Base-by-base conservation (phyloP, 2,888 invertebrate species). In the Epicampocera succincta region DNA sequence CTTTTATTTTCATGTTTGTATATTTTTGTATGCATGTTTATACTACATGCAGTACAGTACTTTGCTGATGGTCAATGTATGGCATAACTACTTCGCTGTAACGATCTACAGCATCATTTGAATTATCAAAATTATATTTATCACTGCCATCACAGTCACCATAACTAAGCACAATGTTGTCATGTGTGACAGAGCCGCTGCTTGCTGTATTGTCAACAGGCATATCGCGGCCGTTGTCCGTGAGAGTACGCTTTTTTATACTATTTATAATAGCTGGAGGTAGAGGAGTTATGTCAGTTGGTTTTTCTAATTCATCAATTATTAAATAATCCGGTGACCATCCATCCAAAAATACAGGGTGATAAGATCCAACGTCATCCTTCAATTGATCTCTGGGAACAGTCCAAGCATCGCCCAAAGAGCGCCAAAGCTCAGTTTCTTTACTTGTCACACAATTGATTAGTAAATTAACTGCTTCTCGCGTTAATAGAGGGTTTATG, bases 371-470 rank as follows among this genome's bases (percentile, higher is more conserved):
- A 38, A 98, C 96, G 85, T 96, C 96, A 5, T 95, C 95, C 90
- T 97, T 96, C 98, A 98, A 99, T 88, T 98, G 97, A 88, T 99
- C 98, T 83, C 97, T 94, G n/a, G 98, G 96, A 68, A 96, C 93
- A 78, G 96, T 94, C 99, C 99, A 99, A 44, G 98, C 96, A 87
- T 98, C 98, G 4, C 99, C 99, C 33, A 99, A 92, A 0, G 98
- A 97, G 90, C 98, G 97, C 99, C 99, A 99, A 13, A 99, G 92
- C 91, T 99, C 99, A 1, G 97, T 97, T 92, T 99, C 99, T 91
- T 99, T 99, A 89, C 98, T 98, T 74, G 98, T 99, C 84, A 99
- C 96, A 91, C 99, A 99, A 91, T 99, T 98, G 87, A 96, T 96
- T 83, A 99, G 93, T 86, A 99, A 93, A 91, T 99, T 99, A 85